phyloP scores from a whole-genome alignment of 2,797 vertebrate genomes.

The Balearica regulorum region DNA sequence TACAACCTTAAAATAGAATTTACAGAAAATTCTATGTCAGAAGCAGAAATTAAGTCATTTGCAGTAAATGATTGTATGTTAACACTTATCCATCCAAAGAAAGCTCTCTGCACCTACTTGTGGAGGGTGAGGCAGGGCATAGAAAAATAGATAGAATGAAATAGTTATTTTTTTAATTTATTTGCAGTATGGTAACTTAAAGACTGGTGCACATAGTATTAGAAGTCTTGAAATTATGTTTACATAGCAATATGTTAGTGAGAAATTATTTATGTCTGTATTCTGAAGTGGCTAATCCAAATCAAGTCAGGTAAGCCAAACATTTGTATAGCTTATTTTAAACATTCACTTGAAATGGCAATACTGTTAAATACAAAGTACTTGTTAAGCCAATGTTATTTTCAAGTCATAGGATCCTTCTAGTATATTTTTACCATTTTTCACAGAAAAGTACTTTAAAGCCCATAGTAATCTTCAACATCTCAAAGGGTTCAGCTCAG shows the following conservation, averaged over 20 bases:
- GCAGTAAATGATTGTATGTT: background rate
- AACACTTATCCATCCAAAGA: background rate
- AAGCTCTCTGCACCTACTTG: background rate
- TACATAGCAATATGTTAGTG: background rate
- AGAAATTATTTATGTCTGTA: background rate
- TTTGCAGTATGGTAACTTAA: slow-evolving; percentile 5
- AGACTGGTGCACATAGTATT: background rate
- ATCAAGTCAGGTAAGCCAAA: background rate
- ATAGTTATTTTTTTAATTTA: background rate
- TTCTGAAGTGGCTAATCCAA: background rate
- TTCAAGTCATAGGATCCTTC: background rate
- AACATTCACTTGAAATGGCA: background rate
- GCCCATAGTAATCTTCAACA: background rate
- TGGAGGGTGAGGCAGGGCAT: background rate
- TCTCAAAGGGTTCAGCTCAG: background rate
- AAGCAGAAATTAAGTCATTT: background rate
- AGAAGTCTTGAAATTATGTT: background rate
- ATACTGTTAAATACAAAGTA: background rate
- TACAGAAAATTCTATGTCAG: background rate
- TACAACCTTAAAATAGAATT: background rate
- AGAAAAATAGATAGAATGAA: background rate
- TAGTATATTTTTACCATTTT: background rate
- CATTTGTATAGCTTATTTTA: background rate
- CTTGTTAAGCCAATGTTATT: background rate
- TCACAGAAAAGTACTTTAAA: background rate